Base-by-base conservation (phyloP, 1,140 invertebrate genomes). In the Saccostrea echinata region DNA sequence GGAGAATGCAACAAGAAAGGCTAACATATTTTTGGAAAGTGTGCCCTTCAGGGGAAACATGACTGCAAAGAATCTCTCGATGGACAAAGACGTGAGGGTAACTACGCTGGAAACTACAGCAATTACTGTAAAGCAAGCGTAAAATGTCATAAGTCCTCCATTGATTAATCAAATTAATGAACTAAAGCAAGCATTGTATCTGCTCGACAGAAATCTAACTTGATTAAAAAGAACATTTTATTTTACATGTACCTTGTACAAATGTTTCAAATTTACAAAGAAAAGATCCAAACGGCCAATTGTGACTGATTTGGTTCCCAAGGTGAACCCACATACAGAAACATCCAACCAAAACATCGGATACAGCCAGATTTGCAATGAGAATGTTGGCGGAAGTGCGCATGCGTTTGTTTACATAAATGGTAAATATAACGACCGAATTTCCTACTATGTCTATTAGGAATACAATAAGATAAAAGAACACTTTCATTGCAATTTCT, bases 361-460 rank as follows among this genome's bases (percentile, higher is more conserved):
- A 98, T 61, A 99, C 95, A 3, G 98, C 98, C 91, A 99, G 95
- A 93, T 97, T 97, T 93, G 98, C 98, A 55, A 99, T 96, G 93
- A 99, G 98, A 92, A 97, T 98, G 93, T 99, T 99, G 64, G 96
- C 96, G 0, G 91, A 91, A 0, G 90, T 91, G 13, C 91, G 55
- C 91, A 92, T 92, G 33, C 88, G 86, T 76, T 88, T 89, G 89
- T 93, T 92, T 8, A 86, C 43, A n/a, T 53, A 84, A 18, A 91
- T 86, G 11, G 88, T 88, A 13, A 90, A 51, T 16, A 91, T 61
- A 1, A 91, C 90, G 1, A 88, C 55, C 11, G 84, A 55, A 71
- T 91, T 91, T 43, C 90, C 90, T 4, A 88, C 71, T 13, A 91
- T 33, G 57, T 85, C 90, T n/a, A 87, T 57, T 11, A 88, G 16